phyloP scores from a whole-genome alignment of 2,797 vertebrate species.

The Sebastes iracundus region DNA sequence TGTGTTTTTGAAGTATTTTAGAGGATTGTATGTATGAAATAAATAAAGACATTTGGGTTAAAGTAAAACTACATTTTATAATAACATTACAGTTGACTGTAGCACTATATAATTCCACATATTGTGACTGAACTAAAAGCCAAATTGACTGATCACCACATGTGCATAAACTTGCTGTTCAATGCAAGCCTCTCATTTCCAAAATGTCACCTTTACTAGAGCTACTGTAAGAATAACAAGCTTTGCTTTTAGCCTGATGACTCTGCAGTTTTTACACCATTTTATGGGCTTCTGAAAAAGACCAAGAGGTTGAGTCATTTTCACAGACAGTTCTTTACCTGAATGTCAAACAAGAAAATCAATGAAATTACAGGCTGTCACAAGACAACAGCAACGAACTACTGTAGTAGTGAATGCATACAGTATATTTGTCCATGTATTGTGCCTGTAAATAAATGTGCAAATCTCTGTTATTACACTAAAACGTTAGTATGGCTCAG shows the following conservation, averaged over 20 bases:
- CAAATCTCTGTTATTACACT: background rate
- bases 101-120: background rate
- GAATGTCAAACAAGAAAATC: background rate
- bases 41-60: background rate
- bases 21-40: background rate
- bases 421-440: too few species aligned
- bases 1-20: background rate
- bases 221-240: constrained; percentile 2
- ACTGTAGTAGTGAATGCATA: background rate
- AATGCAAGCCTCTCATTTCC: background rate
- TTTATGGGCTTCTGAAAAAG: background rate
- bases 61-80: background rate
- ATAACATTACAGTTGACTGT: background rate
- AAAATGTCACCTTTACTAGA: background rate
- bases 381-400: background rate
- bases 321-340: background rate
- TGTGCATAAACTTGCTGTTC: background rate
- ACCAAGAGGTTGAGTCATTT: background rate
- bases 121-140: background rate
- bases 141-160: background rate
- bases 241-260: constrained; percentile 7
- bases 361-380: background rate
- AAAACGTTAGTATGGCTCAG: background rate
- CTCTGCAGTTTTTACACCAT: background rate
- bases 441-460: background rate